Percentiles rank a stretch among this genome's conserved stretches.
These are phyloP conservation scores for Acromyrmex heyeri DNA, from an alignment of 1,140 invertebrate species.

Conservation along the genomic window DNA sequence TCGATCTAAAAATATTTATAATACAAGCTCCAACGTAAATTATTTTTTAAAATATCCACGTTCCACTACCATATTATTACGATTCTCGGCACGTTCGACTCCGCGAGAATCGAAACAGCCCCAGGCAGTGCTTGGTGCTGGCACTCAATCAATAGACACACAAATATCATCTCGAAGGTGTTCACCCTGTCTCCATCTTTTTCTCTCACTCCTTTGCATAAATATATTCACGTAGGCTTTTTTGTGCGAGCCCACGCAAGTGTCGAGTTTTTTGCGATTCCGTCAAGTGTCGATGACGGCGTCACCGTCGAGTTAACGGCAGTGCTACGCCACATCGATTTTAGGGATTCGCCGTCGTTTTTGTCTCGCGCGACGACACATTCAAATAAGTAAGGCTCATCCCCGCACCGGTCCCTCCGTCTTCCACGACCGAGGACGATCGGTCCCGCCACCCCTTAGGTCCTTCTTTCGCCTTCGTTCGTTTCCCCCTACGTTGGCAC, in stretches of 20 bases:
- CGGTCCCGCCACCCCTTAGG: conserved; percentile 10
- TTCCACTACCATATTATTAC: not conserved
- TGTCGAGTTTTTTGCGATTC: conserved; percentile 56
- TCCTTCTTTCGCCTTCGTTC: conserved; percentile 58
- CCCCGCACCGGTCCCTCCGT: conserved; percentile 13
- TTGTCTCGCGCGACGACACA: conserved; percentile 85
- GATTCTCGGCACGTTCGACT: conserved; percentile 5
- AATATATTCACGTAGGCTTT: conserved; percentile 7
- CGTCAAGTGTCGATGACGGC: conserved; percentile 63
- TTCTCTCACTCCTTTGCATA: not conserved
- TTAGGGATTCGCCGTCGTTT: conserved; percentile 81
- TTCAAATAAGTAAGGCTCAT: conserved; percentile 85
- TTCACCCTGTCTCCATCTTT: not conserved
- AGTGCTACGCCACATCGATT: conserved; percentile 81
- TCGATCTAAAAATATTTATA: not conserved
- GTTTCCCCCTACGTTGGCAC: conserved; percentile 70
- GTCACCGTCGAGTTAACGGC: conserved; percentile 44
- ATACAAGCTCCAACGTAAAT: not conserved
- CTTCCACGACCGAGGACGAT: conserved; percentile 37
- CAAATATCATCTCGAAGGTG: conserved; percentile 66
- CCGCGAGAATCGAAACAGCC: conserved; percentile 43
- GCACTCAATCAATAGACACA: conserved; percentile 73
- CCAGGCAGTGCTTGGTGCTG: conserved; percentile 24
- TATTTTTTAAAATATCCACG: not conserved
- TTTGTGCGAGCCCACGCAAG: conserved; percentile 16